These are phyloP conservation scores for Pitangus sulphuratus DNA, from an alignment of 2,797 vertebrate species.

Conservation along the genomic window DNA sequence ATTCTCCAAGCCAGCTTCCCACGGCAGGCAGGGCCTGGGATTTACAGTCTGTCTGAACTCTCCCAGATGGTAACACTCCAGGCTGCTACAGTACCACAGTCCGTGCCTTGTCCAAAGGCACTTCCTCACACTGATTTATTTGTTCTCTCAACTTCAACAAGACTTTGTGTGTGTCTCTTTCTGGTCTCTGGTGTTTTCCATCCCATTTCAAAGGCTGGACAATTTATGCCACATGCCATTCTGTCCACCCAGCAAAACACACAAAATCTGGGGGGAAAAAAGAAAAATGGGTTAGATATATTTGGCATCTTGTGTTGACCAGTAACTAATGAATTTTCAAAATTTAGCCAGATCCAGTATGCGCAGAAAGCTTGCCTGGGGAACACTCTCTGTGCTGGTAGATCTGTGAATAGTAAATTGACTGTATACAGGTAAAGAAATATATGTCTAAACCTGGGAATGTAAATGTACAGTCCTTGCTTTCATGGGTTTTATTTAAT, in stretches of 20 bases:
- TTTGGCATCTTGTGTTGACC: neutral
- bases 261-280: neutral
- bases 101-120: slow-evolving; percentile 45
- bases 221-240: neutral
- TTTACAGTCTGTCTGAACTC: slow-evolving; percentile 64
- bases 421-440: neutral
- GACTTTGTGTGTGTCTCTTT: neutral
- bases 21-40: slow-evolving; percentile 47
- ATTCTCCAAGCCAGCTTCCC: slow-evolving; percentile 58
- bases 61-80: slow-evolving; percentile 48
- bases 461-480: neutral
- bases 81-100: slow-evolving; percentile 21
- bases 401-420: neutral
- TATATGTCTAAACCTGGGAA: neutral
- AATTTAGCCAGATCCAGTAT: neutral
- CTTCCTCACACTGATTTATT: slow-evolving; percentile 66
- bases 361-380: neutral
- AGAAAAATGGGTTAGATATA: neutral
- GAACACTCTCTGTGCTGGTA: neutral
- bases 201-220: neutral
- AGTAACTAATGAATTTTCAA: neutral
- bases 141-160: slow-evolving; percentile 46
- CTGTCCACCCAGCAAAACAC: neutral
- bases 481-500: neutral
- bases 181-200: neutral